A percentile compares a stretch with the other conserved stretches of the same genome.
These are phyloP conservation scores for Arvicola amphibius DNA, from an alignment of 2,797 vertebrate species.

Conservation along the genomic window DNA sequence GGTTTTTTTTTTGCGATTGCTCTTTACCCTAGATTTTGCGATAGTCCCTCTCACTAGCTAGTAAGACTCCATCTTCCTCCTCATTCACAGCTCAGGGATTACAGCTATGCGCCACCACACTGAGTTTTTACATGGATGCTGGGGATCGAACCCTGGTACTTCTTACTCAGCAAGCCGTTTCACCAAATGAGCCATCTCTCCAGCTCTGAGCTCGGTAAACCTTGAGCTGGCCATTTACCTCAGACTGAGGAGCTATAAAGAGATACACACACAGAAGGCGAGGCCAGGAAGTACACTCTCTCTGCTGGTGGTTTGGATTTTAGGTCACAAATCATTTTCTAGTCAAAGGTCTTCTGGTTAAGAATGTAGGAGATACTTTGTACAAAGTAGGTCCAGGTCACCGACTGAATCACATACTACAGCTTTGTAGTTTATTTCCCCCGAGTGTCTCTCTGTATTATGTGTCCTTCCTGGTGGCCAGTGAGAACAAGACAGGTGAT, in stretches of 20 bases:
- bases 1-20: background rate
- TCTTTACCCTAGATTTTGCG: background rate
- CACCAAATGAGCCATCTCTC: background rate
- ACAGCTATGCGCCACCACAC: accelerated
- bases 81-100: background rate
- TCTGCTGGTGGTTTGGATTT: background rate
- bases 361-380: background rate
- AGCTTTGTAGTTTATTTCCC: background rate
- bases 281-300: background rate
- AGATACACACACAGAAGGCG: background rate
- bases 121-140: background rate
- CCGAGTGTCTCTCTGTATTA: background rate
- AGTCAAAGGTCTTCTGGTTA: background rate
- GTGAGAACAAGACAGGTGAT: background rate
- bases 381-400: background rate
- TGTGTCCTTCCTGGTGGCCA: background rate
- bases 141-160: background rate
- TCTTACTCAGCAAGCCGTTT: background rate
- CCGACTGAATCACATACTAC: background rate
- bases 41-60: background rate
- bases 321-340: background rate
- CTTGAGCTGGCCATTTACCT: background rate
- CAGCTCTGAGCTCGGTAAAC: background rate
- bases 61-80: background rate
- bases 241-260: constrained; percentile 6